Evolutionary conservation across 53 echinoderm and acorn worm genomes (phyloP), one percentile per base, ranked within the genome.

Genomic region (Holothuria leucospilota): DNA sequence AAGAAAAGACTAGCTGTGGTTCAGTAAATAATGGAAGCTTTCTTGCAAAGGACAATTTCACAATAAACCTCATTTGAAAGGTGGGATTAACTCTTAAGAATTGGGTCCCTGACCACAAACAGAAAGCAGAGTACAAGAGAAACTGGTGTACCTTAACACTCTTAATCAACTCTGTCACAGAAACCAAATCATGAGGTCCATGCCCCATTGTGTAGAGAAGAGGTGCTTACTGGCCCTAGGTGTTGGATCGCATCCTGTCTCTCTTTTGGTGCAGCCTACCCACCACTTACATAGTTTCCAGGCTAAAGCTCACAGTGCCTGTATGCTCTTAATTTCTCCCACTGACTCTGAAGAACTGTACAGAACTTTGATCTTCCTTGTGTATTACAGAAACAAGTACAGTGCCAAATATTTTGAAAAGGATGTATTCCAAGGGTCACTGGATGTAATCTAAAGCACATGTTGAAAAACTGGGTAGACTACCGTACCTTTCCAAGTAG

Each of bases 141-240:
- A 70, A 75, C 49, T 49, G 75, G 24, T 51, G 25, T 75, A 75
- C 34, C 51, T 75, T 75, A 20, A 75, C 75, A 75, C 75, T 26
- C 51, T 51, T 75, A 49, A 49, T 75, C 75, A 51, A 75, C 51
- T 53, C 75, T 49, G 52, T 75, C 52, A 75, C 52, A 52, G 75
- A 25, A 24, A 51, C 23, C 75, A 51, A 53, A 51, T 52, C 49
- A 42, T 21, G 14, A 39, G 24, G n/a, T 24, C 23, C 49, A 27
- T 52, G 52, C 28, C 51, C 10, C 39, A 49, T 75, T 75, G 75
- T 49, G 53, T 8, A 11, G 75, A 56, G 56, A 56, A 56, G 56
- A 56, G 56, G 56, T 56, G 18, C 56, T 56, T 56, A 18, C 56
- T 56, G 56, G 56, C 56, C 56, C 56, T 56, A 18, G 56, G 15